Evolutionary conservation across 2,797 vertebrate genomes (phyloP), one percentile per base, ranked within the genome.

Genomic region (Hafferia zeledoni): DNA sequence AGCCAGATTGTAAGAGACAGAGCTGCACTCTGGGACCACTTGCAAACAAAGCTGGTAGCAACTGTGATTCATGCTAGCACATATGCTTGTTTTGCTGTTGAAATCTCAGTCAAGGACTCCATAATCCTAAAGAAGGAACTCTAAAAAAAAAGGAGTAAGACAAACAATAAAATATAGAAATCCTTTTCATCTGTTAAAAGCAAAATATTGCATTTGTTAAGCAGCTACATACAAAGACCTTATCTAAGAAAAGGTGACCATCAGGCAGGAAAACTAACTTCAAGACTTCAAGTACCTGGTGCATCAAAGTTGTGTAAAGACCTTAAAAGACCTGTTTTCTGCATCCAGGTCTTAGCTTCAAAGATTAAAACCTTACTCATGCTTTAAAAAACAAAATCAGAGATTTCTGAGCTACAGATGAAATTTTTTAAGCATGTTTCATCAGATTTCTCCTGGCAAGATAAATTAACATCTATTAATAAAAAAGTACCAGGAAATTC

Each of bases 1-100:
- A 94, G 87, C 79, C 96, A 96, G 95, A 96, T 95, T 96, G 96
- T 33, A 92, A 78, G 87, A 93, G 69, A 86, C 79, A 88, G 94
- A 94, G 91, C 69, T 65, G 91, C 83, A 71, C 82, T 78, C 87
- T 95, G 96, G 90, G 93, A 93, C 87, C 89, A 93, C 95, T 91
- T 83, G 89, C 94, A 95, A 96, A 88, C 89, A 93, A 94, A 94
- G 82, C 91, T 90, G 83, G 85, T 91, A 76, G 79, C 59, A 88
- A 86, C 56, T 81, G 85, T 90, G 94, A 93, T 76, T 94, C 94
- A 88, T 11, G 2, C 80, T 86, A 86, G 69, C 83, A 94, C 95
- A 95, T 88, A 95, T 93, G 94, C 79, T 93, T 95, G 69, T 94
- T 96, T 93, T 75, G 85, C 83, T 94, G 50, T 65, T 71, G 57